Conservation (phyloP, 2,888 invertebrate genomes). For the Caenorhabditis sinica region DNA sequence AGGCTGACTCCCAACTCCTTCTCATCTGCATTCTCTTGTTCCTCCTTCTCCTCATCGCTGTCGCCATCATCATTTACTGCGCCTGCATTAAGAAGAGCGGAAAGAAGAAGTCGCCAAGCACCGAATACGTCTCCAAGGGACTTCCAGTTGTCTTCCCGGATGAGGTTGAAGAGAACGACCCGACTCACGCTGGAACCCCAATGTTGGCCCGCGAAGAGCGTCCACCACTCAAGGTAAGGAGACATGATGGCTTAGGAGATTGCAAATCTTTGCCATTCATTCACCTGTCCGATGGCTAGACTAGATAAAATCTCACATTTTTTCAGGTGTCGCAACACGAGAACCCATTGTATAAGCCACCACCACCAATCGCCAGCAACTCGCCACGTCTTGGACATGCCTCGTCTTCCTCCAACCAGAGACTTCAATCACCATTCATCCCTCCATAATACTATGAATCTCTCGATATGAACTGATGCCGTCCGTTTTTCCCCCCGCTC, state of each 20-base stretch:
- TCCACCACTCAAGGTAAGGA: constrained; percentile 88
- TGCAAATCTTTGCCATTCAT: neutral
- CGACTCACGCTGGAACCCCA: constrained; percentile 89
- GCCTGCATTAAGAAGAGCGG: constrained; percentile 64
- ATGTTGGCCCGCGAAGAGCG: constrained; percentile 96
- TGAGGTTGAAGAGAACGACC: constrained; percentile 89
- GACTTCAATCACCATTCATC: constrained; percentile 97
- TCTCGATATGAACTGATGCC: constrained; percentile 36
- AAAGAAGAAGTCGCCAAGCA: constrained; percentile 68
- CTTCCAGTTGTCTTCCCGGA: constrained; percentile 95
- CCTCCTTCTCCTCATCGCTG: constrained; percentile 92
- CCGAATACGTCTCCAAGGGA: constrained; percentile 85
- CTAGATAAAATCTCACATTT: constrained; percentile 54
- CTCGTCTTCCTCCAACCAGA: constrained; percentile 88
- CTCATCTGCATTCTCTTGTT: constrained; percentile 87
- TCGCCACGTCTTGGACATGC: constrained; percentile 71
- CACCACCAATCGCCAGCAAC: constrained; percentile 88
- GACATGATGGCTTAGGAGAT: no score
- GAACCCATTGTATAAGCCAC: constrained; percentile 92
- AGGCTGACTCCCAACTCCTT: constrained; percentile 91
- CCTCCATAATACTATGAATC: constrained; percentile 89
- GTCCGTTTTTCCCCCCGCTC: neutral
- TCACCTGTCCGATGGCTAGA: constrained; percentile 12
- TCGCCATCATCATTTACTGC: constrained; percentile 85
- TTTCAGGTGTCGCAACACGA: constrained; percentile 79